Evolutionary conservation across 1,140 invertebrate genomes (phyloP).

Genomic region (Lordiphosa clarofinis): DNA sequence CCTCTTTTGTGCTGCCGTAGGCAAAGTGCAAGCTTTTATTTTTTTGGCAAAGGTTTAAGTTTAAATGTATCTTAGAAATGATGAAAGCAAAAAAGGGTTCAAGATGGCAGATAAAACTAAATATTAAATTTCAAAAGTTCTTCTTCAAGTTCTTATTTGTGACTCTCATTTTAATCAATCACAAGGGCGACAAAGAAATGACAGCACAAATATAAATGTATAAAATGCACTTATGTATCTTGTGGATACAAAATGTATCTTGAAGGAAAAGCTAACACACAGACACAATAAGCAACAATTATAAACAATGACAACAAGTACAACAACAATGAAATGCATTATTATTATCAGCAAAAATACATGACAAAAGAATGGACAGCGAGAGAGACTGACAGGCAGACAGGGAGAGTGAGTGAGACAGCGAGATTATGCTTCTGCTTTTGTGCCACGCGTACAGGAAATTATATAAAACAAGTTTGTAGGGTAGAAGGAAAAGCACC

Average conservation of each 20-base stretch:
- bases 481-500: slow-evolving; percentile 6
- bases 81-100: slow-evolving; percentile 15
- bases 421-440: slow-evolving; percentile 53
- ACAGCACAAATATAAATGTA: slow-evolving; percentile 37
- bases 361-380: slow-evolving; percentile 60
- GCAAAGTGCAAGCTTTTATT: slow-evolving; percentile 37
- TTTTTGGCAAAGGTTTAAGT: slow-evolving; percentile 31
- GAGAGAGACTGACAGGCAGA: slow-evolving; percentile 9
- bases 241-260: slow-evolving; percentile 16
- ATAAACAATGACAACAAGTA: slow-evolving; percentile 58
- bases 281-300: slow-evolving; percentile 59
- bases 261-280: slow-evolving; percentile 9
- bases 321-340: slow-evolving; percentile 62
- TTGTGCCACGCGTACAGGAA: slow-evolving; percentile 73
- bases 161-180: slow-evolving; percentile 53
- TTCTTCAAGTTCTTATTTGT: no score
- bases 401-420: slow-evolving; percentile 6
- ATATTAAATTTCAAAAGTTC: slow-evolving; percentile 10
- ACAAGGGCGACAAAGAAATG: slow-evolving; percentile 16
- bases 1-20: slow-evolving; percentile 51
- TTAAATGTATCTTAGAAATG: no score
- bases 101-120: slow-evolving; percentile 13
- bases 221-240: slow-evolving; percentile 38
- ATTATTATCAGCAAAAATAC: slow-evolving; percentile 73
- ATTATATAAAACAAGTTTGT: slow-evolving; percentile 73